Evolutionary conservation across 2,113 vertebrate species (phyloP), one percentile per base, ranked within the genome.

Genomic region (Microtus montanus): DNA sequence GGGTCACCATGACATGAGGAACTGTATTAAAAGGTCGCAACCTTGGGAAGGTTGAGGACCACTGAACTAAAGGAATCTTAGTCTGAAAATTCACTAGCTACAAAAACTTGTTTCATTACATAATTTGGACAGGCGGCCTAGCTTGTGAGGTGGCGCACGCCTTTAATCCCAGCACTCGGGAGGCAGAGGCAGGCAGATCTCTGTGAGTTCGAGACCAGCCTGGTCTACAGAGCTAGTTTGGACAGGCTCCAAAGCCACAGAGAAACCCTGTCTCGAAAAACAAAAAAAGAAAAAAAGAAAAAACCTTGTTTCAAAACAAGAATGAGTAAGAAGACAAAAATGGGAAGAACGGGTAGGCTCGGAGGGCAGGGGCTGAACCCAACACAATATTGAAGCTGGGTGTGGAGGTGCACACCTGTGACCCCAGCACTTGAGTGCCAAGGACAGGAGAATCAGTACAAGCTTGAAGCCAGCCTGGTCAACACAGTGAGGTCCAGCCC

Each of bases 11-110:
- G 2, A 11, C 77, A 35, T 2, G 30, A 52, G 20, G 52, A 61
- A 58, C 52, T 14, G 35, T 38, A 82, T 58, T 35, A 82, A 58
- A 54, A 22, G 79, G 52, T 82, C 54, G 15, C 54, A 61, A 6
- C 33, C 4, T 63, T 83, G 26, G 54, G n/a, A 83, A 26, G 35
- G 52, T 35, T 26, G 79, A 38, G 52, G 58, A 38, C 20, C 52
- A 58, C 79, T 82, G 79, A n/a, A 80, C 68, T 87, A 77, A 78
- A 78, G n/a, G 35, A 78, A 7, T 28, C 80, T 91, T 78, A 26
- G 24, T 61, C 61, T 86, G 41, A 80, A 49, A 95, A 79, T 4
- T 73, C 82, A 52, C 35, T 38, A 94, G 78, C 63, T 11, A 96
- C 19, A 86, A 80, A 86, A n/a, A 64, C 75, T 78, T 86, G 26